These are phyloP conservation scores for Sardinella longiceps DNA, from an alignment of 2,797 vertebrate species.

Conservation along the genomic window DNA sequence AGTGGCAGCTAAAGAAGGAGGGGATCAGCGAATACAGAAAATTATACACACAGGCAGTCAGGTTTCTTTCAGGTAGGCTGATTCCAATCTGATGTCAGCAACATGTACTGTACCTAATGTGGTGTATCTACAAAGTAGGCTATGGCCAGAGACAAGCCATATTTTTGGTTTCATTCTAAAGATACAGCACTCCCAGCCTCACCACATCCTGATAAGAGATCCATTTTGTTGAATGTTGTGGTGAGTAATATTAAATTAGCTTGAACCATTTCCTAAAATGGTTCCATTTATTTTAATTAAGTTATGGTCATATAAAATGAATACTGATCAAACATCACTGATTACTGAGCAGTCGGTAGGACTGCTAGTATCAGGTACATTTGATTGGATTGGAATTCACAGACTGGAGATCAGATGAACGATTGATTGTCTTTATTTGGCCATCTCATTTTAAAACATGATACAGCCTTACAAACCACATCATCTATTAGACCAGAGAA, in stretches of 20 bases:
- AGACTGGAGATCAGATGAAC: background rate
- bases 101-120: background rate
- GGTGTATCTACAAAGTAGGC: background rate
- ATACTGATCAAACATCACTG: background rate
- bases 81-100: background rate
- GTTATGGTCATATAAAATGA: background rate
- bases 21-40: background rate
- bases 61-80: too few relatives aligned
- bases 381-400: background rate
- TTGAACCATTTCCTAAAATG: background rate
- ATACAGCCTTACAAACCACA: too few relatives aligned
- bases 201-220: background rate
- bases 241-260: background rate
- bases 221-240: background rate
- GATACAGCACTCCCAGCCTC: background rate
- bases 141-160: background rate
- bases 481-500: too few relatives aligned
- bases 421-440: background rate
- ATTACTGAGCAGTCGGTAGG: background rate
- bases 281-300: background rate
- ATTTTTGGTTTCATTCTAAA: background rate
- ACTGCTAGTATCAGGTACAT: background rate
- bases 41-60: too few relatives aligned
- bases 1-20: background rate
- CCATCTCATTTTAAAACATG: too few relatives aligned